These are phyloP conservation scores for Peromyscus polionotus DNA, from an alignment of 2,113 vertebrate genomes.

Conservation along the genomic window DNA sequence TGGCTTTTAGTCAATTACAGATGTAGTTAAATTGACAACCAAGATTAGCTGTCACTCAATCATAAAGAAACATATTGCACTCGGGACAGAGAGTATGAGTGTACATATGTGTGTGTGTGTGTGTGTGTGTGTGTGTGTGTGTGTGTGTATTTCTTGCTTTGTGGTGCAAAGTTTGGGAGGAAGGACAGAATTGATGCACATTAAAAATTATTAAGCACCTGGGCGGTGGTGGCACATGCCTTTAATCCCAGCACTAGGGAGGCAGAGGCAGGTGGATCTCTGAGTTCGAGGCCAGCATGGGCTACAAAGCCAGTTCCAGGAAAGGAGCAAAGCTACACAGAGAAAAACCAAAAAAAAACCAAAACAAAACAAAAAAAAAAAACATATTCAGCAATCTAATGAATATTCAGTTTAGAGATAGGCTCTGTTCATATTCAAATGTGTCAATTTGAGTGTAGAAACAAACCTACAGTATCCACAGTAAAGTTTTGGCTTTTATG, in stretches of 20 bases:
- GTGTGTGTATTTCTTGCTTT: not conserved
- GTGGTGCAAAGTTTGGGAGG: not conserved
- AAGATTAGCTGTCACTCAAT: not conserved
- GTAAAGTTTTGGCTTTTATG: not conserved
- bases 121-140: too few relatives aligned
- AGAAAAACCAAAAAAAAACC: too few relatives aligned
- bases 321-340: too few relatives aligned
- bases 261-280: too few relatives aligned
- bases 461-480: not conserved
- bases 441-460: not conserved
- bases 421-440: not conserved
- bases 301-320: too few relatives aligned
- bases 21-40: not conserved
- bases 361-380: too few relatives aligned
- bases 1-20: not conserved
- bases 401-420: not conserved
- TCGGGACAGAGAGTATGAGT: not conserved
- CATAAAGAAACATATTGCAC: not conserved
- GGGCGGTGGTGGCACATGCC: too few relatives aligned
- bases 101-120: too few relatives aligned
- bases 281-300: too few relatives aligned
- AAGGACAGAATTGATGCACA: not conserved
- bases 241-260: too few relatives aligned
- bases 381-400: not conserved
- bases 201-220: too few relatives aligned